Conservation (phyloP, 37 sponge, comb jelly and placozoan genomes). For the Oscarella lobularis region DNA sequence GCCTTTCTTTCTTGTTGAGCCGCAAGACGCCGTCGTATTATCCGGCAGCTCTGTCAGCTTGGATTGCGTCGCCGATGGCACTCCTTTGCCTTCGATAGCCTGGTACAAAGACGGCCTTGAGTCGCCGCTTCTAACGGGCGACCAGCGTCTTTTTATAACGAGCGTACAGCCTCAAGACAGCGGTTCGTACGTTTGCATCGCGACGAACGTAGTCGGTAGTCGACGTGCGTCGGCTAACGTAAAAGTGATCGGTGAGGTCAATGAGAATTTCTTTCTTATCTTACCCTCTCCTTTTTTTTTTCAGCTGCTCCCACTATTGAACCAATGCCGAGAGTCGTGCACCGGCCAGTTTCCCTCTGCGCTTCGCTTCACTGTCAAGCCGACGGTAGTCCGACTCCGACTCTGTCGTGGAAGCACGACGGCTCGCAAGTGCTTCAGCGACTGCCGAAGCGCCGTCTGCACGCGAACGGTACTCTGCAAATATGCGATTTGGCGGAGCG, state of each 20-base stretch:
- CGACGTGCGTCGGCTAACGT: not conserved
- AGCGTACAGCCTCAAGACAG: not conserved
- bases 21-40: not conserved
- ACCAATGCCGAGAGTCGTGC: not conserved
- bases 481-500: not conserved
- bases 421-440: not conserved
- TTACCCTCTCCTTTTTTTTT: not conserved
- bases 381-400: not conserved
- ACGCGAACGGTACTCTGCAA: not conserved
- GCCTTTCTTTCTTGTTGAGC: no score
- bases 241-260: not conserved
- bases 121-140: not conserved
- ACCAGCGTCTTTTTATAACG: not conserved
- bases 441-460: not conserved
- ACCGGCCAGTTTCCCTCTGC: not conserved
- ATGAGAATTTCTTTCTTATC: not conserved
- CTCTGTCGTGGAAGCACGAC: not conserved
- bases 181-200: not conserved
- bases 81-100: not conserved
- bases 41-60: not conserved
- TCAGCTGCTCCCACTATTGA: not conserved
- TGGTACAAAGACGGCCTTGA: not conserved
- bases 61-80: not conserved
- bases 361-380: not conserved
- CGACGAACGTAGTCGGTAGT: not conserved